Evolutionary conservation across 2,113 vertebrate species (phyloP).

Genomic region (Muntiacus reevesi): DNA sequence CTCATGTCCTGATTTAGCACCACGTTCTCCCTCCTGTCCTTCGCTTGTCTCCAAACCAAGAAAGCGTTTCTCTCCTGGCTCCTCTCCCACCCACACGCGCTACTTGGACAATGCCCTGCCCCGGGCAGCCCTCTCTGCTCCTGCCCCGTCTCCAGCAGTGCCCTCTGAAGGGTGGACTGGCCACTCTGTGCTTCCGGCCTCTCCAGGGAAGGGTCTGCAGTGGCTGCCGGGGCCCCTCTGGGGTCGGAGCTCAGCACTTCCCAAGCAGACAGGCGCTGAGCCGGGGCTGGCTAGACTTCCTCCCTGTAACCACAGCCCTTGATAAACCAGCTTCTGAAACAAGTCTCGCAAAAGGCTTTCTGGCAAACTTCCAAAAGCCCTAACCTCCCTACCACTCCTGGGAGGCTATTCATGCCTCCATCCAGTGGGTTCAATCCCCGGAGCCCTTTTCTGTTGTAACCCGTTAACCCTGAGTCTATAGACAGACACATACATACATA

Average conservation of each 20-base stretch:
- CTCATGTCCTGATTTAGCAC: background rate
- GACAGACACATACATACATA: background rate
- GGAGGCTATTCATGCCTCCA: fast-evolving
- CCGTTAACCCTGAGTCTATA: background rate
- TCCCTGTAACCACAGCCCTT: background rate
- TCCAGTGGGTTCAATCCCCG: background rate
- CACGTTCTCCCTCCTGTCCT: background rate
- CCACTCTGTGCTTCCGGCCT: background rate
- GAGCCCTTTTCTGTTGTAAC: background rate
- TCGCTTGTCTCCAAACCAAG: background rate
- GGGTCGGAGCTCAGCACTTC: background rate
- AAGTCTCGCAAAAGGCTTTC: background rate
- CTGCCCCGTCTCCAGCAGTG: background rate
- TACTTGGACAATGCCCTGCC: background rate
- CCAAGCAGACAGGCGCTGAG: fast-evolving
- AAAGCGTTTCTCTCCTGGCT: background rate
- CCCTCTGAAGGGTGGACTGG: background rate
- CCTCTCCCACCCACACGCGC: background rate
- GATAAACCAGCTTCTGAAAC: background rate
- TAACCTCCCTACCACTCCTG: fast-evolving
- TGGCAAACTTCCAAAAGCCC: fast-evolving
- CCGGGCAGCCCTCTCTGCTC: background rate
- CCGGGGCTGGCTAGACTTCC: background rate
- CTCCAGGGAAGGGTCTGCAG: background rate
- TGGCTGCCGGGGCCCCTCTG: background rate